Conservation (phyloP, 2,797 vertebrate genomes). For the Diceros bicornis region DNA sequence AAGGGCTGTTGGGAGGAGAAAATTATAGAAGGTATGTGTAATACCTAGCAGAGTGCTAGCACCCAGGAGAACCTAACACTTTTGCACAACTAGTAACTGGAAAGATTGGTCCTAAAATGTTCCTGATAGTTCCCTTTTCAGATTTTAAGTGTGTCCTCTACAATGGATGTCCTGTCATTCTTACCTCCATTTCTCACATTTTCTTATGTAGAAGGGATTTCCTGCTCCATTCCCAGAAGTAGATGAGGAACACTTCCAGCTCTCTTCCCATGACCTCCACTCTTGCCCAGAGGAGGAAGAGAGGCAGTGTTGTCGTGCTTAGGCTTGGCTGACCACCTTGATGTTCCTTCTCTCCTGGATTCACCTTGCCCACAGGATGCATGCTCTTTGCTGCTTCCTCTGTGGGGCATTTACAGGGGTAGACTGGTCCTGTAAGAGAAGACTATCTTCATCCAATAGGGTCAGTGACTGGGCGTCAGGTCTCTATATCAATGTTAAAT, state of each 20-base stretch:
- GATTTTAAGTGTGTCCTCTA: neutral
- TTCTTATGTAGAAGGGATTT: neutral
- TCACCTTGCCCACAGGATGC: neutral
- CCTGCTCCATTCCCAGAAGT: neutral
- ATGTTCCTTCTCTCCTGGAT: neutral
- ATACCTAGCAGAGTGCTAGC: neutral
- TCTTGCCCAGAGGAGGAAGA: neutral
- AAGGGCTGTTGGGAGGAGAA: neutral
- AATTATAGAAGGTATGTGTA: rapidly evolving
- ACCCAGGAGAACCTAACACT: neutral
- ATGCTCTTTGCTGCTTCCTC: neutral
- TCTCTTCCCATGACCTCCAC: neutral
- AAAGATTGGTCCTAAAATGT: neutral
- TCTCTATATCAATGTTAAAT: no score
- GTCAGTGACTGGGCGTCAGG: no score
- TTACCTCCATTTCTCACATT: neutral
- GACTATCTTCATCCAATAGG: neutral
- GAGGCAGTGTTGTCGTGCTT: neutral
- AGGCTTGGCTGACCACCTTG: no score
- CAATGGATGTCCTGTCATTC: neutral
- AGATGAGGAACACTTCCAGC: neutral
- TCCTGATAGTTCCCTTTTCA: neutral
- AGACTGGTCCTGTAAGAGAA: neutral
- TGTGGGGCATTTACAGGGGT: neutral
- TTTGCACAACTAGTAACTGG: neutral